Evolutionary conservation across 2,113 vertebrate species (phyloP), one percentile per base, ranked within the genome.

Genomic region (Cynopterus brachyotis): DNA sequence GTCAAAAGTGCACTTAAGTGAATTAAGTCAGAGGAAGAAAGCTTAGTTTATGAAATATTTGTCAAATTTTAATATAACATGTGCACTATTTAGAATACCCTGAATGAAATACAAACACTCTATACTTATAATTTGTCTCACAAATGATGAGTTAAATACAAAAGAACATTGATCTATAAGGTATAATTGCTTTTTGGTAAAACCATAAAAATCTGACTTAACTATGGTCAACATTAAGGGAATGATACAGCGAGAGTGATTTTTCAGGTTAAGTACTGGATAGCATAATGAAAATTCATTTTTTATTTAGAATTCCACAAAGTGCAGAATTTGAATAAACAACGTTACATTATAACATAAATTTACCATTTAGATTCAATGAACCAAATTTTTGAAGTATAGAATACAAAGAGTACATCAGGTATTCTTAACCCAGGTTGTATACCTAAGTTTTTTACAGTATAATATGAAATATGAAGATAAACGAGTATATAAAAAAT

Each of bases 131-230:
- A 45, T 73, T 64, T 47, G 16, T 40, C 92, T 42, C 79, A 88
- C 8, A 92, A 97, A 91, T 66, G 20, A 90, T 84, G 75, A 92
- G n/a, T 75, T 53, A 86, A 81, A 93, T 45, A 79, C 37, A 96
- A 93, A 83, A 72, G 55, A 94, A 22, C 32, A 5, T 2, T 87
- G 47, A 89, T 50, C 64, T 96, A 13, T 11, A 62, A 55, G 0
- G 79, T 5, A 35, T 42, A 96, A 89, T 62, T 78, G 13, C 3
- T 93, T 84, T 6, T 42, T 42, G n/a, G 87, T 84, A 60, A 22
- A 70, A 57, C 60, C 17, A 70, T 69, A n/a, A 83, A 57, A 97
- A 94, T 37, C 17, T 47, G 37, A 94, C 30, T 94, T 53, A 20
- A 75, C 30, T 30, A 24, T 42, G 81, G 75, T 89, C 9, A 82